Percentiles rank a stretch among this genome's conserved stretches.
phyloP scores from a whole-genome alignment of 1,140 invertebrate genomes.

The Arctopsyche grandis region DNA sequence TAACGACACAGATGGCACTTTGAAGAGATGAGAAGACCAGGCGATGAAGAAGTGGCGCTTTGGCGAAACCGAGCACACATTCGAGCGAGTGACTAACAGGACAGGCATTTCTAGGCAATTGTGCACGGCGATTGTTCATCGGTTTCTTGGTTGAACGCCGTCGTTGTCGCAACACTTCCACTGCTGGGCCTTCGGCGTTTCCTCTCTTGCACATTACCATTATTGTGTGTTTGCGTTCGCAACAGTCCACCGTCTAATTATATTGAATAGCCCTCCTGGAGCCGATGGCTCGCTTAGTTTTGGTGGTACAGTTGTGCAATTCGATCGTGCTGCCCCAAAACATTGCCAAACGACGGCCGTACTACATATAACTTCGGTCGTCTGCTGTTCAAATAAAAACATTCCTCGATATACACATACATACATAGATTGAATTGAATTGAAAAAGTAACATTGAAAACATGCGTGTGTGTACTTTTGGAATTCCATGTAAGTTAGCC shows the following conservation, averaged over 20 bases:
- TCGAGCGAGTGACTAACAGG: neutral
- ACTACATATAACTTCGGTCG: neutral
- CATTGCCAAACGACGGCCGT: neutral
- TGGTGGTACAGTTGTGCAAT: neutral
- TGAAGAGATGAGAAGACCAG: too few relatives aligned
- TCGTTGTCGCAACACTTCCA: constrained; percentile 25
- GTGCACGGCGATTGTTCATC: constrained; percentile 4
- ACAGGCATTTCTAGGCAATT: constrained; percentile 3
- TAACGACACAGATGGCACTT: neutral
- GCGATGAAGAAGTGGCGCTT: neutral
- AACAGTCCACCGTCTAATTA: neutral
- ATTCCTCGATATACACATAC: too few relatives aligned
- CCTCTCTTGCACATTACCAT: constrained; percentile 14
- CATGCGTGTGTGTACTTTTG: neutral
- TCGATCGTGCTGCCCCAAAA: neutral
- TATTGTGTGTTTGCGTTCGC: constrained; percentile 12
- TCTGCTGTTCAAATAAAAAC: constrained; percentile 1
- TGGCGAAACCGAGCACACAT: neutral
- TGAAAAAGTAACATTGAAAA: too few relatives aligned
- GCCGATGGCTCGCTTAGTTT: neutral
- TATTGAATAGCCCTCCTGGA: neutral
- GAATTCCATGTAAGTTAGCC: neutral
- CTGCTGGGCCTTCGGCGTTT: constrained; percentile 17
- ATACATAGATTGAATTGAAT: too few relatives aligned
- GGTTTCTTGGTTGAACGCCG: constrained; percentile 17